phyloP scores from a whole-genome alignment of 2,113 vertebrate species.

The Bos javanicus region DNA sequence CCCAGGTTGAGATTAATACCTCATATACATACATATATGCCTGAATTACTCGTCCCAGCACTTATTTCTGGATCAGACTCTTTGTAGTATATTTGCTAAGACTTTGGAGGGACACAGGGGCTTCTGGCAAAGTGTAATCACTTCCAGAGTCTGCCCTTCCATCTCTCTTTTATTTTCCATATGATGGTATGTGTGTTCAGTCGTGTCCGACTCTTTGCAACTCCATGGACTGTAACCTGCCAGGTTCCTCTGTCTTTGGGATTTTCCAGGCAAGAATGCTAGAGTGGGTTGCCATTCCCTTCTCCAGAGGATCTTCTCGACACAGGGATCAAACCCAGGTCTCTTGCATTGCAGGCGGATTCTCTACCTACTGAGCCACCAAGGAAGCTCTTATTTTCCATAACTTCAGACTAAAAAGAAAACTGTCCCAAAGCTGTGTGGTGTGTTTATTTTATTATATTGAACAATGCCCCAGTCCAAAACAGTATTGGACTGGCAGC shows the following conservation, averaged over 20 bases:
- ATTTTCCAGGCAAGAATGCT: neutral
- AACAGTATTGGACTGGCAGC: neutral
- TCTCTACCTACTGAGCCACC: neutral
- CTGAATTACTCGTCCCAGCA: constrained; percentile 57
- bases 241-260: neutral
- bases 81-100: constrained; percentile 44
- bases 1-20: constrained; percentile 65
- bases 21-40: constrained; percentile 58
- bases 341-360: neutral
- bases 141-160: neutral
- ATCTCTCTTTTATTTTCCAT: constrained; percentile 40
- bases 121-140: constrained; percentile 57
- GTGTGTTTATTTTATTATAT: constrained; percentile 28
- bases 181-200: neutral
- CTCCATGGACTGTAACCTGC: neutral
- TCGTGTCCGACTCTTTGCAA: neutral
- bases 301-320: neutral
- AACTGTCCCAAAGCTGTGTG: neutral
- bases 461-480: neutral
- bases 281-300: neutral
- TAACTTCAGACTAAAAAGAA: constrained; percentile 29
- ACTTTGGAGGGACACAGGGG: neutral
- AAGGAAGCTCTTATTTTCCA: constrained; percentile 1
- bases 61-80: constrained; percentile 61
- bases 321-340: neutral